Base-by-base conservation (phyloP, 2,113 vertebrate genomes). In the Gallinago jamesoni region DNA sequence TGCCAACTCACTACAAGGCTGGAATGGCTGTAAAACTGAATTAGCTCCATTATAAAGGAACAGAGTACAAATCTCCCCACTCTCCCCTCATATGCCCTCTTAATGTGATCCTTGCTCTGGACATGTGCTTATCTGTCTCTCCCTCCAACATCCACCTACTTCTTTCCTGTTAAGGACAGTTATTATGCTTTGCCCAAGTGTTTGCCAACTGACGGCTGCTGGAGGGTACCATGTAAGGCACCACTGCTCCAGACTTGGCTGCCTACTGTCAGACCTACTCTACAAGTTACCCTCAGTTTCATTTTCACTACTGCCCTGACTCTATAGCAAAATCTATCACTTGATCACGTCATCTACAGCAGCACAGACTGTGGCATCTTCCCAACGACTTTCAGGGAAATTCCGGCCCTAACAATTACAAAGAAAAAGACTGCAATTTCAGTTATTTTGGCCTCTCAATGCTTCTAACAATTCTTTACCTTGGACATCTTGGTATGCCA, bases 371-470 rank as follows among this genome's bases (percentile, higher is more conserved):
- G 30, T 6, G 53, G 35, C 45, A 13, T 57, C 76, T 23, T 41
- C 10, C 16, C n/a, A 22, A 7, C 0, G 1, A 31, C 48, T 82
- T 60, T 47, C 0, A 0, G 53, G 50, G 48, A 67, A 64, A 91
- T 16, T 31, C 22, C 70, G 35, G 30, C 8, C 30, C 25, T 33
- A 48, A 53, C 7, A 37, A 8, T 55, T 60, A 37, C 45, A 66
- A 68, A 68, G 23, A 33, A 79, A 93, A 63, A 33, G 1, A 15
- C 27, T 70, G 21, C 10, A 48, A 45, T 59, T 64, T 84, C 59
- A 77, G 2, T 37, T 72, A n/a, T 43, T 83, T 76, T 64, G 31
- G 25, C 17, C 2, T 41, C n/a, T 68, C 35, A 25, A 18, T 45
- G 28, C 37, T 83, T 59, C 24, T 73, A 76, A 87, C 0, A 1